Base-by-base conservation (phyloP, 2,888 invertebrate genomes). In the Habrosyne pyritoides region DNA sequence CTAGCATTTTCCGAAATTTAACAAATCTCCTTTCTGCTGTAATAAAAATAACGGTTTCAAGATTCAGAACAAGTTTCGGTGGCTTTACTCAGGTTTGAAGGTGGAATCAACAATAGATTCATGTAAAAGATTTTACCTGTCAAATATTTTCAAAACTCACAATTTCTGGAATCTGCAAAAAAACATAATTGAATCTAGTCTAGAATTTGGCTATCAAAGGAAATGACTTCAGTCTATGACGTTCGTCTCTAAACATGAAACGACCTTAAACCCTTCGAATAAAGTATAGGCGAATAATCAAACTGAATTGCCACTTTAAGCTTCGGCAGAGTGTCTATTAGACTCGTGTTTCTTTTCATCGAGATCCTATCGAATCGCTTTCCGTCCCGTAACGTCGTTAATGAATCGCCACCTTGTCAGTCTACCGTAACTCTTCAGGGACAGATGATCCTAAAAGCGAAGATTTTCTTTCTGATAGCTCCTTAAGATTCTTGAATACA, bases 271-370 rank as follows among this genome's bases (percentile, higher is more conserved):
- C 52, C 60, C 61, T 54, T 53, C 52, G 63, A 66, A 69, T 61
- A 64, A 61, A 67, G 64, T 54, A 53, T 54, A 33, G 48, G 42
- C 55, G 49, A 36, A 56, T 46, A 53, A 54, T 54, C 52, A 54
- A 68, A 69, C 54, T 59, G 71, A 62, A 71, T 71, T 71, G 59
- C 60, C 64, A 57, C 63, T 71, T 56, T 55, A 61, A 59, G 54
- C 46, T 51, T 28, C 12, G 55, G 59, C 56, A 60, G 54, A 71
- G 69, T 66, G 53, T 62, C 59, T 63, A 67, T 67, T 69, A 63
- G 59, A 53, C 57, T 24, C 53, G 53, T 57, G 65, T 71, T 64
- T 56, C 67, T 65, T 61, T 69, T 65, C 64, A 66, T 67, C 55
- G 60, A 56, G 55, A 56, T 64, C 59, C 58, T 66, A 60, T 69